Base-by-base conservation (phyloP, 2,797 vertebrate genomes). In the Semotilus atromaculatus region DNA sequence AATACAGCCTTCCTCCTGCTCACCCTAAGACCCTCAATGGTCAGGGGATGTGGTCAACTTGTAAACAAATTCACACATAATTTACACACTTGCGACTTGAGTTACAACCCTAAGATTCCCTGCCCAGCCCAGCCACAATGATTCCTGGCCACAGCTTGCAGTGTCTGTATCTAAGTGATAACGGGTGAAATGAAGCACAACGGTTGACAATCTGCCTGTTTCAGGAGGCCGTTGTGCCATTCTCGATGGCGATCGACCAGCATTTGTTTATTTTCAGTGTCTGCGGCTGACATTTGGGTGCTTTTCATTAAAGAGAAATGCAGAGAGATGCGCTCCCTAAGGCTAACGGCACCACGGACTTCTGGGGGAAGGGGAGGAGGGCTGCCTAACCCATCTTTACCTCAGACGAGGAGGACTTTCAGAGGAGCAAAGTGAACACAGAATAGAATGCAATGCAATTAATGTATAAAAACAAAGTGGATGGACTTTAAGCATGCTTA, bases 211-310 rank as follows among this genome's bases (percentile, higher is more conserved):
- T 87, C 72, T 84, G 85, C 31, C 67, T n/a, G 73, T 82, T 75
- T 84, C 78, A 58, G 77, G 75, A 78, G 18, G 51, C n/a, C 80
- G 18, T 68, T 58, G 73, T 53, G 51, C 13, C 45, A 55, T 62
- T 38, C 4, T 58, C 21, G 23, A 75, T 76, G 80, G 58, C 16
- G 55, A 70, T 80, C n/a, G 29, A 66, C 71, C 76, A 29, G 62
- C n/a, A 64, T 67, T 43, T 13, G 66, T 90, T 89, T 85, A 86
- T 89, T 90, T 89, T 89, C 83, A 7, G 51, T 79, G 66, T 74
- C 82, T 80, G 67, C 38, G 16, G 26, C 75, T 91, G 89, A 90
- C 90, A 92, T 90, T 89, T 86, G 18, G 13, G 14, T 26, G 62
- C 79, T 77, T 88, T 90, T 90, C 58, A 86, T 87, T 83, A 81